Conservation (phyloP, 2,888 invertebrate genomes). For the Tipula confusa region DNA sequence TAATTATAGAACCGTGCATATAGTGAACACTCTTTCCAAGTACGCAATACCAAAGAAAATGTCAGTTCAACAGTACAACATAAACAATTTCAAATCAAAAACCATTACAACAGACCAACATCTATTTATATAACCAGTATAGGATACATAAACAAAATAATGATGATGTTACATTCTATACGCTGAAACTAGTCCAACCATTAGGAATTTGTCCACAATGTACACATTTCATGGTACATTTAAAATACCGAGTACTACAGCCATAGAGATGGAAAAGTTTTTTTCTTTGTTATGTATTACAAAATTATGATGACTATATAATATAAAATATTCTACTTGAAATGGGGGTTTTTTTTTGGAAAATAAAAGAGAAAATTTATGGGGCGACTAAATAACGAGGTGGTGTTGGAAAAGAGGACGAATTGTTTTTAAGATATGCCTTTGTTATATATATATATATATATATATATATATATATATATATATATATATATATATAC, state of each 20-base stretch:
- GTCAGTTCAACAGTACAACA: not conserved
- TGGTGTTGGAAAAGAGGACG: conserved; percentile 31
- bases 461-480: too few relatives aligned
- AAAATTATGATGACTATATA: not conserved
- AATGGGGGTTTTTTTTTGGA: not conserved
- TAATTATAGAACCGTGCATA: too few relatives aligned
- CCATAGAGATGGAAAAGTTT: not conserved
- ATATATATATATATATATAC: too few relatives aligned
- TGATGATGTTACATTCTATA: not conserved
- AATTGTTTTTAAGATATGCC: conserved; percentile 30
- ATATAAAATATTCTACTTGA: too few relatives aligned
- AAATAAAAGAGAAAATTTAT: not conserved
- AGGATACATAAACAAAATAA: not conserved
- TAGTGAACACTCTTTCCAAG: too few relatives aligned
- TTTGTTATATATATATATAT: too few relatives aligned
- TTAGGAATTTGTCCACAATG: not conserved
- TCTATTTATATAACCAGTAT: not conserved
- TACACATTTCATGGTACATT: not conserved
- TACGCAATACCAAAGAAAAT: too few relatives aligned
- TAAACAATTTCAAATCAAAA: not conserved
- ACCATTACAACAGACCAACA: not conserved
- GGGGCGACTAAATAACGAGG: not conserved
- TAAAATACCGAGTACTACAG: not conserved
- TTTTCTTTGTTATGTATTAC: not conserved
- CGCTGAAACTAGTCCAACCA: not conserved